Evolutionary conservation across 1,140 invertebrate genomes (phyloP), one percentile per base, ranked within the genome.

Genomic region (Chironomus tepperi): DNA sequence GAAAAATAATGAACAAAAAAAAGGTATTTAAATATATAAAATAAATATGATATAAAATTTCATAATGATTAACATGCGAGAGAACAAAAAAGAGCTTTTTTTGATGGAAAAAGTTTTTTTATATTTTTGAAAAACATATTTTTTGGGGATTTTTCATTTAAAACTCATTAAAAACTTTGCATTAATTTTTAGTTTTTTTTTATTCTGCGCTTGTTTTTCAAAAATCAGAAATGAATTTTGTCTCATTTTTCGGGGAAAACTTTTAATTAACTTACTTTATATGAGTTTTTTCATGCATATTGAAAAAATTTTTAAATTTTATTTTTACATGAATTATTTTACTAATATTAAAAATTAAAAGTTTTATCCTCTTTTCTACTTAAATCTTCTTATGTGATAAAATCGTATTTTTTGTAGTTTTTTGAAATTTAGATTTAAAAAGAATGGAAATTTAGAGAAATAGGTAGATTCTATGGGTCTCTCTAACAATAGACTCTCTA

Each of bases 161-260:
- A 57, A 57, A 57, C 47, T 57, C 47, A 57, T 57, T 57, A 57
- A 57, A n/a, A 57, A 57, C 47, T 57, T 57, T 57, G 12, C 47
- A 57, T 57, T 57, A 57, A 57, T 57, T 57, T 57, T 57, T 34
- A 34, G 24, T 34, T 34, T 57, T 57, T 47, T 47, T n/a, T n/a
- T n/a, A n/a, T n/a, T 7, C 43, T 8, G n/a, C 5, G 24, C 24
- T 34, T 5, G 24, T 57, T n/a, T n/a, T 57, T 12, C 47, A 57
- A 57, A 57, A 57, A 57, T 57, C 47, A 57, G n/a, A n/a, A 57
- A 57, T 57, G n/a, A 10, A 57, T 57, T 57, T 47, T 9, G 43
- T 47, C 5, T 34, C 5, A 34, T 34, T 34, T n/a, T 34, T 34
- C 24, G 24, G 24, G 24, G 24, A 34, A 34, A 34, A 34, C 24